Evolutionary conservation across 2,888 invertebrate species (phyloP).

Genomic region (Ochlodes sylvanus): DNA sequence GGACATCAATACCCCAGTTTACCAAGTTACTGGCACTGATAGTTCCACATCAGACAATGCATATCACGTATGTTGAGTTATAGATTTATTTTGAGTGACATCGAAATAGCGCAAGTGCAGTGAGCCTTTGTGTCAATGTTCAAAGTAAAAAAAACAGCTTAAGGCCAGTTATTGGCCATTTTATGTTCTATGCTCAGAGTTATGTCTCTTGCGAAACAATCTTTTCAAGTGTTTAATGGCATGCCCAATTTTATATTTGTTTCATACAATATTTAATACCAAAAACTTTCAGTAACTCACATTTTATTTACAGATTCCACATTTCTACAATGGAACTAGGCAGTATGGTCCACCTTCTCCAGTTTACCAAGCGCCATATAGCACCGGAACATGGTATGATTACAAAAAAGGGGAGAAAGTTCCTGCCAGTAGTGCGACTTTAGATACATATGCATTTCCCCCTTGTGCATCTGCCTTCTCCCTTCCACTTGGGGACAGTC

Average conservation of each 20-base stretch:
- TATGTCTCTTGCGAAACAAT: no score
- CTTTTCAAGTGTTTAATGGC: no score
- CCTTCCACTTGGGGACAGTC: conserved; percentile 68
- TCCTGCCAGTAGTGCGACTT: conserved; percentile 50
- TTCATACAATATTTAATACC: no score
- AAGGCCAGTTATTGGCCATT: no score
- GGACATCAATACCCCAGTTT: conserved; percentile 68
- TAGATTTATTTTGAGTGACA: background rate
- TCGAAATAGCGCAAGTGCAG: no score
- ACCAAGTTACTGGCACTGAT: conserved; percentile 76
- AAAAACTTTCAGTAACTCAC: background rate
- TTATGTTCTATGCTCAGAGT: no score
- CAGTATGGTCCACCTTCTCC: conserved; percentile 77
- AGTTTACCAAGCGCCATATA: conserved; percentile 79
- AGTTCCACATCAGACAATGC: conserved; percentile 81
- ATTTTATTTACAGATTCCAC: conserved; percentile 67
- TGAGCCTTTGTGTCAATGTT: no score
- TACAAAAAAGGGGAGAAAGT: conserved; percentile 68
- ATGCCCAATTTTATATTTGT: no score
- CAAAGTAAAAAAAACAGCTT: no score
- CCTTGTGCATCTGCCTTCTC: conserved; percentile 77
- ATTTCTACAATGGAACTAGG: conserved; percentile 66
- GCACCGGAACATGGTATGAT: conserved; percentile 67
- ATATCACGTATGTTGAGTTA: conserved; percentile 67
- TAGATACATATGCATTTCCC: conserved; percentile 68